These are phyloP conservation scores for Allophyes oxyacanthae DNA, from an alignment of 2,888 invertebrate genomes.

Conservation along the genomic window DNA sequence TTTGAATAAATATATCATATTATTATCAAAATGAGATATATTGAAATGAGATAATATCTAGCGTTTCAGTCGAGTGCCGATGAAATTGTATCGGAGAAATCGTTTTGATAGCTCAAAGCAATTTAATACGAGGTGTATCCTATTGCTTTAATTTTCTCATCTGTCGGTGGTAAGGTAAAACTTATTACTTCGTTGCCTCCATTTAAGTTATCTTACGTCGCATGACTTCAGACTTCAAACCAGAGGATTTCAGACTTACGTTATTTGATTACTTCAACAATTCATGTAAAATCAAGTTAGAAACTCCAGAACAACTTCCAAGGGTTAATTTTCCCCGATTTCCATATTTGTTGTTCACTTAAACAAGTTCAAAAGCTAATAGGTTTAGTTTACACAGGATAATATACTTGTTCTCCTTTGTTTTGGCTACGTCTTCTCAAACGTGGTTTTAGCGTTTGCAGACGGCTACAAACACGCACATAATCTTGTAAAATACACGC, in stretches of 20 bases:
- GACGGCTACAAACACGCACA: neutral
- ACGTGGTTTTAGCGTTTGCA: neutral
- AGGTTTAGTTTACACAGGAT: neutral
- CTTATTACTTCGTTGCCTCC: too few species aligned
- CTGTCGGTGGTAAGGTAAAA: too few species aligned
- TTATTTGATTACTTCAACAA: neutral
- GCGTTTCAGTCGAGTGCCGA: neutral
- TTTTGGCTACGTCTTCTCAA: neutral
- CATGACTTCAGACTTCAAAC: too few species aligned
- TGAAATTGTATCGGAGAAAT: conserved; percentile 6
- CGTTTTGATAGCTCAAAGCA: neutral
- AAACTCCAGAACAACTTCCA: too few species aligned
- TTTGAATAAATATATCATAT: too few species aligned
- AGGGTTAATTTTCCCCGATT: too few species aligned
- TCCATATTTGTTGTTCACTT: too few species aligned
- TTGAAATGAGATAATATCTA: too few species aligned
- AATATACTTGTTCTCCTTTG: too few species aligned
- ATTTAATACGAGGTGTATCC: conserved; percentile 5
- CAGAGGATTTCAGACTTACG: neutral
- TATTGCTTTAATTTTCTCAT: neutral
- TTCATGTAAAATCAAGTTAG: neutral
- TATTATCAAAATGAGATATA: too few species aligned
- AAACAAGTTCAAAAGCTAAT: conserved; percentile 2
- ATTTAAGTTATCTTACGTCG: too few species aligned
- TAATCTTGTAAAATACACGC: too few species aligned